phyloP scores from a whole-genome alignment of 1,140 invertebrate genomes.

The Drosophila grimshawi region DNA sequence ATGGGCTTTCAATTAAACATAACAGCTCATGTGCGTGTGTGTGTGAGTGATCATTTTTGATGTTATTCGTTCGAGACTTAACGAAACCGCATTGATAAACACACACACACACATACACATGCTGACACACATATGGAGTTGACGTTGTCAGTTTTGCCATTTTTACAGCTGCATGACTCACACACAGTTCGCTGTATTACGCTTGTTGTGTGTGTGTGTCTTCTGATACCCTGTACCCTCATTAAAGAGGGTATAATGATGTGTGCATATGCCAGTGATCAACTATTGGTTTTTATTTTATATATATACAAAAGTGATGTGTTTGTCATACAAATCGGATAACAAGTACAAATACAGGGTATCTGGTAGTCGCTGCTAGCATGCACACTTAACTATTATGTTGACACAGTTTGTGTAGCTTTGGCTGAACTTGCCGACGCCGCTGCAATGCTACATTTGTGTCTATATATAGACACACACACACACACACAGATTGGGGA shows the following conservation, averaged over 20 bases:
- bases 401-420: conserved; percentile 50
- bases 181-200: conserved; percentile 15
- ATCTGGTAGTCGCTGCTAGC: not conserved
- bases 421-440: conserved; percentile 39
- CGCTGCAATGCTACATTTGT: conserved; percentile 8
- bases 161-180: conserved; percentile 40
- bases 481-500: not conserved
- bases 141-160: conserved; percentile 56
- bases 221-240: conserved; percentile 3
- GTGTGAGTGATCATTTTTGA: conserved; percentile 7
- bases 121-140: conserved; percentile 23
- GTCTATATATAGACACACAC: conserved; percentile 44
- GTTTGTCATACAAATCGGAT: no score
- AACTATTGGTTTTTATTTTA: no score
- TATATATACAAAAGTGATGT: no score
- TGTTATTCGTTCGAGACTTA: conserved; percentile 34
- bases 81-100: conserved; percentile 28
- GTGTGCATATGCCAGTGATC: no score
- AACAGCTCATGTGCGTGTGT: conserved; percentile 13
- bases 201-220: conserved; percentile 12
- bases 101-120: conserved; percentile 9
- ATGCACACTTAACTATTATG: not conserved
- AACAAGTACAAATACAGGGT: not conserved
- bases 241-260: not conserved
- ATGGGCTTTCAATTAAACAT: conserved; percentile 51